Conservation (phyloP, 2,888 invertebrate species). For the Chloroclystis v-ata region DNA sequence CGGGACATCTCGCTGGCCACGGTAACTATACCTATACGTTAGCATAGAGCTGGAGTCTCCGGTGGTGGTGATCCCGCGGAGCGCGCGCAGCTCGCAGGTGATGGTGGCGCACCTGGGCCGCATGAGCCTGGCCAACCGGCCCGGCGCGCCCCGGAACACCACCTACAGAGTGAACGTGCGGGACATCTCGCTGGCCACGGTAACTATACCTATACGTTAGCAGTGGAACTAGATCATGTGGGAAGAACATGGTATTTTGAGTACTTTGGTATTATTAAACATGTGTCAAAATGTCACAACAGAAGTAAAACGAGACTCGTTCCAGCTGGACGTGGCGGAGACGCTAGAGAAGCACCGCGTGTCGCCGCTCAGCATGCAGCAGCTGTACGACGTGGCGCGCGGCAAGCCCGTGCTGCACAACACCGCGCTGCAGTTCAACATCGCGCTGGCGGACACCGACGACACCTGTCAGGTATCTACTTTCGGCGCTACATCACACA, state of each 20-base stretch:
- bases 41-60: slow-evolving; percentile 93
- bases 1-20: slow-evolving; percentile 93
- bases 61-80: slow-evolving; percentile 91
- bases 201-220: slow-evolving; percentile 52
- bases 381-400: slow-evolving; percentile 84
- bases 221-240: slow-evolving; percentile 90
- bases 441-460: slow-evolving; percentile 65
- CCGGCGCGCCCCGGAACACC: slow-evolving; percentile 57
- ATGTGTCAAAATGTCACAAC: no score
- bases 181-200: slow-evolving; percentile 92
- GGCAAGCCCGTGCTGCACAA: slow-evolving; percentile 94
- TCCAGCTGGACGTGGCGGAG: slow-evolving; percentile 61
- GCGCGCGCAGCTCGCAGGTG: slow-evolving; percentile 87
- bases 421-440: slow-evolving; percentile 86
- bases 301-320: no score
- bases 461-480: slow-evolving; percentile 22
- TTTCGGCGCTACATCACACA: no score
- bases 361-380: slow-evolving; percentile 75
- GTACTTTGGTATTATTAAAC: no score
- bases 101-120: slow-evolving; percentile 95
- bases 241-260: no score
- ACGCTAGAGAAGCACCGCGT: slow-evolving; percentile 45
- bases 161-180: slow-evolving; percentile 84
- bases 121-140: slow-evolving; percentile 80
- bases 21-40: slow-evolving; percentile 40